These are phyloP conservation scores for Hydrochoerus hydrochaeris DNA, from an alignment of 2,113 vertebrate species.

Conservation along the genomic window DNA sequence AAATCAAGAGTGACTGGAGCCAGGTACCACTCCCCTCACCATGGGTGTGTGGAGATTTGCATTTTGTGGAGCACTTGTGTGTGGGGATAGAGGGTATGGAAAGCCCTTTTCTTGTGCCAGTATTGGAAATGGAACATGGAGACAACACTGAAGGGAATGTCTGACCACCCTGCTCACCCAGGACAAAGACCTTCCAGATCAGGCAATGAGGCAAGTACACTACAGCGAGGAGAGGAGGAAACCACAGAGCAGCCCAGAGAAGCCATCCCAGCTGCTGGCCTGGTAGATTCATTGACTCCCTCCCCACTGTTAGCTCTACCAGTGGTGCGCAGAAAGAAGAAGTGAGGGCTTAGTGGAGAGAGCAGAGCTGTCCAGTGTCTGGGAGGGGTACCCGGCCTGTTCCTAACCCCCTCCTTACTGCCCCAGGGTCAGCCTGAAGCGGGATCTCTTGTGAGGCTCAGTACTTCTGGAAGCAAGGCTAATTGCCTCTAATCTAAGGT, in stretches of 20 bases:
- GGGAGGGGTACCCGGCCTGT: not conserved
- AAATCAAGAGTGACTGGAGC: not conserved
- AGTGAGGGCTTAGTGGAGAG: not conserved
- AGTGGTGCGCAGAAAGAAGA: not conserved
- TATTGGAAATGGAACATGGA: not conserved
- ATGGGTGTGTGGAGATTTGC: too few species aligned
- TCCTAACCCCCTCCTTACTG: not conserved
- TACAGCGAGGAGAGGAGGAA: not conserved
- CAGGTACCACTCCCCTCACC: accelerated
- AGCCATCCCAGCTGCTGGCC: not conserved
- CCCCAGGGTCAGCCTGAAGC: not conserved
- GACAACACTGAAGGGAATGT: not conserved
- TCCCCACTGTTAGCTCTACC: not conserved
- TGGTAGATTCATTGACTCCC: accelerated
- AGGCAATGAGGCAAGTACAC: accelerated
- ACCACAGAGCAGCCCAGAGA: not conserved
- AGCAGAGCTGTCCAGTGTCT: not conserved
- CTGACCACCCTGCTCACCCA: not conserved
- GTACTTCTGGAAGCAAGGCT: not conserved
- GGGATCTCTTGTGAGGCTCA: not conserved
- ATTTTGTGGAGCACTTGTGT: not conserved
- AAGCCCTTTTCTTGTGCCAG: not conserved
- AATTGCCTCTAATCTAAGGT: not conserved
- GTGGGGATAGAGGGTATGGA: not conserved
- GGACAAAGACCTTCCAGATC: not conserved